Conservation (phyloP, 2,113 vertebrate genomes). For the Ameiurus melas region DNA sequence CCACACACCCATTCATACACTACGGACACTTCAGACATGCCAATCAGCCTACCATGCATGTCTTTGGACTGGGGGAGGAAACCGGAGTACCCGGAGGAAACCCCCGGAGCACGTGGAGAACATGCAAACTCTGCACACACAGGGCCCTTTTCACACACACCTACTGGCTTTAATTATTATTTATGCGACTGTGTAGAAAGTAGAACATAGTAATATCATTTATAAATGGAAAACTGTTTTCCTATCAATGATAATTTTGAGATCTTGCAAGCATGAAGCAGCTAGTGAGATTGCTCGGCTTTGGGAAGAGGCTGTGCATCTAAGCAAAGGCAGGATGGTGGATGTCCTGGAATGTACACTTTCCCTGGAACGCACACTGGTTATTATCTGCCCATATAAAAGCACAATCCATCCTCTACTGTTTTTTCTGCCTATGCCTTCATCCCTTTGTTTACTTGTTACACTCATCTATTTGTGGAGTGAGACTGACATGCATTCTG, state of each 20-base stretch:
- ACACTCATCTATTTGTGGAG: slow-evolving; percentile 1
- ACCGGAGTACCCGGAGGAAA: too few relatives aligned
- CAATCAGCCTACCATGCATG: too few relatives aligned
- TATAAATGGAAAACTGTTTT: neutral
- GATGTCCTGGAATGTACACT: neutral
- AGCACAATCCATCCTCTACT: neutral
- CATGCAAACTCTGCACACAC: too few relatives aligned
- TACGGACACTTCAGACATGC: too few relatives aligned
- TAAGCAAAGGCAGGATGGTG: neutral
- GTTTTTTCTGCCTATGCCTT: neutral
- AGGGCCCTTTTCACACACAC: too few relatives aligned
- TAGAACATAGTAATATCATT: neutral
- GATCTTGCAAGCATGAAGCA: neutral
- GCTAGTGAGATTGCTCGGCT: neutral
- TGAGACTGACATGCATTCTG: slow-evolving; percentile 12
- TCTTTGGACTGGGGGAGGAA: too few relatives aligned
- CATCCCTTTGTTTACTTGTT: slow-evolving; percentile 5
- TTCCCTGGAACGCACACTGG: neutral
- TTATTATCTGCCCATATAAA: neutral
- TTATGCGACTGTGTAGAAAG: too few relatives aligned
- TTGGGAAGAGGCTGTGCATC: neutral
- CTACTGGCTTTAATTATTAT: neutral
- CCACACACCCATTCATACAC: too few relatives aligned
- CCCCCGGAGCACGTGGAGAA: too few relatives aligned
- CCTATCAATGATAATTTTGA: neutral